These are phyloP conservation scores for Ypsolopha scabrella DNA, from an alignment of 2,888 invertebrate species.

Conservation along the genomic window DNA sequence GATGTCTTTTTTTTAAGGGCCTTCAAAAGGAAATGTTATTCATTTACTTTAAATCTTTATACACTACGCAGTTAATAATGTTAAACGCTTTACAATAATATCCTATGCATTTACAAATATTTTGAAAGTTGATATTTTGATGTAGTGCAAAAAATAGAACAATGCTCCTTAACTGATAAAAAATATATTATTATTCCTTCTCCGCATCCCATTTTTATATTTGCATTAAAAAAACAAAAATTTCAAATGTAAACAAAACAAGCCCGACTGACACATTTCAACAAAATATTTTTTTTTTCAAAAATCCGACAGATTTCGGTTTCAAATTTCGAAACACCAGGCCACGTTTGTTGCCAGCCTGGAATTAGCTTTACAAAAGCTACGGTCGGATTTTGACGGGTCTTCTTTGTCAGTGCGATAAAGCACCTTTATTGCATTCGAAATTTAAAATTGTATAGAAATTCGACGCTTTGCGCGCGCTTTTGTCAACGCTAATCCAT, in stretches of 20 bases:
- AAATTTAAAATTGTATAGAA: not conserved
- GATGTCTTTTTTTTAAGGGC: not conserved
- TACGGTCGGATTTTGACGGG: not conserved
- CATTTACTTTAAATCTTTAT: not conserved
- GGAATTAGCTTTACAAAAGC: not conserved
- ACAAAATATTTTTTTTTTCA: not conserved
- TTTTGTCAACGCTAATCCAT: slow-evolving; percentile 27
- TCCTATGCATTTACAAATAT: not conserved
- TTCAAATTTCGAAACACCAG: not conserved
- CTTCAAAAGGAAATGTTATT: not conserved
- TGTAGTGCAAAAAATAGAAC: too few relatives aligned
- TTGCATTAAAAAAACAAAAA: not conserved
- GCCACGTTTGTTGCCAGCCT: not conserved
- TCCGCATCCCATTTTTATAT: too few relatives aligned
- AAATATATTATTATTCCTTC: too few relatives aligned
- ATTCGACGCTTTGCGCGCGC: not conserved
- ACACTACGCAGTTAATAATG: not conserved
- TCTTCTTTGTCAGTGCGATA: not conserved
- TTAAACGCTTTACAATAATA: too few relatives aligned
- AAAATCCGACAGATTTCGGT: not conserved
- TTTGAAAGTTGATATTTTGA: not conserved
- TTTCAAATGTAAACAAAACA: not conserved
- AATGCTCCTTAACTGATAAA: too few relatives aligned
- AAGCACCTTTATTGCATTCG: not conserved
- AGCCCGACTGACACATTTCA: not conserved